Base-by-base conservation (phyloP, 2,113 vertebrate genomes). In the Etia nguti region DNA sequence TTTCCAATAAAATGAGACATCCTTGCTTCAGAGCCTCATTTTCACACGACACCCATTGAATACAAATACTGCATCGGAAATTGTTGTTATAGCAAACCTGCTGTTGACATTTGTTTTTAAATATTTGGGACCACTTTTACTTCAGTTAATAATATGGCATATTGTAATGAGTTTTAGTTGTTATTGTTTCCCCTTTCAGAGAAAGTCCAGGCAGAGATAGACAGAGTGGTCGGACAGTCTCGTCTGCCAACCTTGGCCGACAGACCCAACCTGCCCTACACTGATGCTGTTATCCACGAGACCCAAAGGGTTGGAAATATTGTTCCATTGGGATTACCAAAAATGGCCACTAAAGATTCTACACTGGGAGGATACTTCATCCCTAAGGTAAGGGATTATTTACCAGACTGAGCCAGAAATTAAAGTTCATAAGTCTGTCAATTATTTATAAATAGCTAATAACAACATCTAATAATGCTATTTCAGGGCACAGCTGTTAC, bases 231-330 rank as follows among this genome's bases (percentile, higher is more conserved):
- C 0, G 96, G 97, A 75, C 95, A 95, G 83, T 89, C 86, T 0
- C 95, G 93, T 10, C 95, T 87, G 10, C 96, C 97, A 4, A 81
- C 68, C 22, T 41, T 97, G 88, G 62, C 92, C 2, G 97, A 98
- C 85, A 95, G 94, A 52, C 85, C 79, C 70, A 93, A 81, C 13
- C 82, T 97, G 79, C 98, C 97, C 0, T 99, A 97, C 88, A 97
- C 97, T 70, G 96, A 98, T 0, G 97, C 98, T 0, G 97, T 97
- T 81, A 88, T 98, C 89, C 97, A 98, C 0, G 98, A 98, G 82
- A 93, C 91, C 11, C 97, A 96, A 24, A 96, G 98, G 73, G 92
- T 95, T 46, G 90, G 92, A 29, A 97, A 97, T 8, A 95, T 97
- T 12, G 0, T 97, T 11, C 97, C 98, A 1, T 2, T 97, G 20